Evolutionary conservation across 1,140 invertebrate genomes (phyloP).

Genomic region (Apis laboriosa): DNA sequence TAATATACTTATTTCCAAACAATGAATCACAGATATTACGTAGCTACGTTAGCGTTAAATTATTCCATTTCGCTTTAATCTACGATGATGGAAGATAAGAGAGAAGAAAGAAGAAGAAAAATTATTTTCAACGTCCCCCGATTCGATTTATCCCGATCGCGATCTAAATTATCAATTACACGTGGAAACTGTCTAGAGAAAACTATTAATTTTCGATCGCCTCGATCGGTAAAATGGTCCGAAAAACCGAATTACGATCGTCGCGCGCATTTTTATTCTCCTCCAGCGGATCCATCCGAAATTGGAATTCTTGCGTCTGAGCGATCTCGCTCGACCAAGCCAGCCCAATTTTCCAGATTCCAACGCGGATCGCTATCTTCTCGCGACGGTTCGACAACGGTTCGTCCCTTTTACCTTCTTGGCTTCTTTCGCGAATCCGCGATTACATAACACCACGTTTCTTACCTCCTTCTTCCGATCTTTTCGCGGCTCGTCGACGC

Average conservation of each 20-base stretch:
- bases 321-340: conserved; percentile 53
- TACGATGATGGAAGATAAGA: not conserved
- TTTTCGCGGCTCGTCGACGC: too few species aligned
- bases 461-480: too few species aligned
- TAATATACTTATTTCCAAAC: conserved; percentile 42
- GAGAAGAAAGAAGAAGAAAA: too few species aligned
- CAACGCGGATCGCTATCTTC: conserved; percentile 65
- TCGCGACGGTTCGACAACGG: conserved; percentile 71
- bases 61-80: conserved; percentile 24
- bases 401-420: conserved; percentile 71
- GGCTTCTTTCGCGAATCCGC: conserved; percentile 63
- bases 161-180: too few species aligned
- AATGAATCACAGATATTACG: conserved; percentile 34
- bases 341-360: conserved; percentile 71
- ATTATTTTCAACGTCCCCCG: too few species aligned
- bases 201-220: too few species aligned
- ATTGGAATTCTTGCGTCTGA: too few species aligned
- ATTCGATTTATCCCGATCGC: too few species aligned
- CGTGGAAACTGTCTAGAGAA: too few species aligned
- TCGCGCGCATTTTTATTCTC: not conserved
- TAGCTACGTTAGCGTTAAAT: conserved; percentile 34
- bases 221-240: not conserved
- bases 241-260: not conserved
- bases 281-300: too few species aligned
- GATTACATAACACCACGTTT: conserved; percentile 59